These are phyloP conservation scores for Lutra lutra DNA, from an alignment of 2,797 vertebrate genomes.

Conservation along the genomic window DNA sequence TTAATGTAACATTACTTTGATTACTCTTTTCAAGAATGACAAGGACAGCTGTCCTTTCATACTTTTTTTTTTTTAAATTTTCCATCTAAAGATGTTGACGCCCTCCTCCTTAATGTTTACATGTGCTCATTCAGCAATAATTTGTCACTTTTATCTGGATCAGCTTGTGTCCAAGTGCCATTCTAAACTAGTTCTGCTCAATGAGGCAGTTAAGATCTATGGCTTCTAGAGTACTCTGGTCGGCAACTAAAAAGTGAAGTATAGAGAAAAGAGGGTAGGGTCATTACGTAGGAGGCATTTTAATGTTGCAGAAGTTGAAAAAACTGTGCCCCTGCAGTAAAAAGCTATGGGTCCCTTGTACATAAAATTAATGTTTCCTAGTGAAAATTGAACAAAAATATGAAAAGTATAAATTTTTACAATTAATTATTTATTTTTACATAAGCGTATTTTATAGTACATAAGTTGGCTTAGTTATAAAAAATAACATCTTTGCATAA, in stretches of 20 bases:
- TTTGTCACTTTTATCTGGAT: not conserved
- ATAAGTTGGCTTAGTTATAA: not conserved
- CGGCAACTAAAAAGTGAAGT: not conserved
- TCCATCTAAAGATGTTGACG: slow-evolving; percentile 4
- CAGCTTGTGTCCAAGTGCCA: not conserved
- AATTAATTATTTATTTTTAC: not conserved
- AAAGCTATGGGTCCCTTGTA: not conserved
- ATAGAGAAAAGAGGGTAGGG: too few relatives aligned
- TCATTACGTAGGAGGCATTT: not conserved
- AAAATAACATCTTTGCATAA: not conserved
- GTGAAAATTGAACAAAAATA: not conserved
- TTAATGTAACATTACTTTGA: not conserved
- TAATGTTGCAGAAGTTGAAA: not conserved
- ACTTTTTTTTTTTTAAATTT: not conserved
- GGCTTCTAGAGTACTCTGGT: not conserved
- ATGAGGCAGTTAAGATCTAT: slow-evolving; percentile 6
- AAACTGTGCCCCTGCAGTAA: not conserved
- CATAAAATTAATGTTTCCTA: not conserved
- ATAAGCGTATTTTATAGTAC: not conserved
- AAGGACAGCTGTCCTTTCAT: not conserved
- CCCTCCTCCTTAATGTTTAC: not conserved
- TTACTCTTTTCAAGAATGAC: not conserved
- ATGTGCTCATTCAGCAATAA: not conserved
- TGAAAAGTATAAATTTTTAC: not conserved
- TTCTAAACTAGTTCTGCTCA: slow-evolving; percentile 28